A percentile compares a stretch with the other conserved stretches of the same genome.
These are phyloP conservation scores for Cylas formicarius DNA, from an alignment of 1,140 invertebrate genomes.

Conservation along the genomic window DNA sequence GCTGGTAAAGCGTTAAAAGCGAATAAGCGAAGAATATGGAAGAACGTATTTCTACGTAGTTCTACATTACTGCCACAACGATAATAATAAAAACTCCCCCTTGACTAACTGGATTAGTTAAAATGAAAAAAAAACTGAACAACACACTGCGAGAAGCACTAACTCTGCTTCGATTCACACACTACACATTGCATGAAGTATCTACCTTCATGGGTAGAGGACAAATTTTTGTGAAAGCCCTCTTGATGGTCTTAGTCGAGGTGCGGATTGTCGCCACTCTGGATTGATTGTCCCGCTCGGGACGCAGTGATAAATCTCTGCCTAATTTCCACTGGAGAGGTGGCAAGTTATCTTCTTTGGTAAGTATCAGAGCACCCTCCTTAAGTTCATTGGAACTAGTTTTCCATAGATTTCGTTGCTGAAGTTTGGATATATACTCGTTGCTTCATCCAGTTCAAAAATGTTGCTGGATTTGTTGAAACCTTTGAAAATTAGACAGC, in stretches of 20 bases:
- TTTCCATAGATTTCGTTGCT: constrained; percentile 12
- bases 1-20: too few species aligned
- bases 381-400: background rate
- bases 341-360: constrained; percentile 26
- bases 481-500: background rate
- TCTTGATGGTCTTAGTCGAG: constrained; percentile 2
- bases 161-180: too few species aligned
- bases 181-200: too few species aligned
- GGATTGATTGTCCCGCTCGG: constrained; percentile 15
- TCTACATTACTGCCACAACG: too few species aligned
- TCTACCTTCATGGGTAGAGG: constrained; percentile 4
- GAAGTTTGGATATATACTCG: constrained; percentile 21
- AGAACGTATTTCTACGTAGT: too few species aligned
- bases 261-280: constrained; percentile 8
- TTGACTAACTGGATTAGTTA: too few species aligned
- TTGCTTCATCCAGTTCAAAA: constrained; percentile 5
- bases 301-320: constrained; percentile 36
- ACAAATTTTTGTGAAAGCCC: constrained; percentile 4
- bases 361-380: constrained; percentile 23
- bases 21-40: too few species aligned
- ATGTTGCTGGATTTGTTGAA: background rate
- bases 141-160: too few species aligned
- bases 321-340: constrained; percentile 31
- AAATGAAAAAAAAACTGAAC: too few species aligned
- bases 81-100: too few species aligned